phyloP scores from a whole-genome alignment of 1,140 invertebrate genomes.

The Nixonia krombeini region DNA sequence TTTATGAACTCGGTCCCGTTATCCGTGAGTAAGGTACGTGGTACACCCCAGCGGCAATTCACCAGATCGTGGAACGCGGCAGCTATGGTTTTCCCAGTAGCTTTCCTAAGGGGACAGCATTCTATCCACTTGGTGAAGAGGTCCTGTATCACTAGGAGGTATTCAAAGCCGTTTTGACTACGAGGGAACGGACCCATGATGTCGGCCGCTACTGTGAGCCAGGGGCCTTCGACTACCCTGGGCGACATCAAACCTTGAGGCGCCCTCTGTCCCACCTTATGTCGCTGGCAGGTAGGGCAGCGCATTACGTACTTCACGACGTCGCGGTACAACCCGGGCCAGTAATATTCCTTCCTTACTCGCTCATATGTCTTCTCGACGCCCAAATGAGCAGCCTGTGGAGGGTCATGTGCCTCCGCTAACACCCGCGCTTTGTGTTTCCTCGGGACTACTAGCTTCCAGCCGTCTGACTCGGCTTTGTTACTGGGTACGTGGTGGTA shows the following conservation, averaged over 20 bases:
- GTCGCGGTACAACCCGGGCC: constrained; percentile 42
- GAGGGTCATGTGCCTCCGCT: constrained; percentile 16
- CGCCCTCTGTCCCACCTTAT: constrained; percentile 12
- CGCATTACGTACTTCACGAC: constrained; percentile 22
- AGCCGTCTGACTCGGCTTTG: constrained; percentile 4
- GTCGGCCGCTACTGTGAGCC: constrained; percentile 17
- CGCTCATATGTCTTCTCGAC: constrained; percentile 42
- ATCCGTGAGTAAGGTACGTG: constrained; percentile 20
- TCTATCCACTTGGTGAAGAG: constrained; percentile 28
- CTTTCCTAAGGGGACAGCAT: constrained; percentile 1
- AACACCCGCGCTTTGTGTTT: constrained; percentile 26
- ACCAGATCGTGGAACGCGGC: no score
- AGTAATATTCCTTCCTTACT: constrained; percentile 38
- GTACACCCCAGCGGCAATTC: constrained; percentile 3
- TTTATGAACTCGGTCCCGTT: constrained; percentile 41
- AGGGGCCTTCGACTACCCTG: constrained; percentile 20
- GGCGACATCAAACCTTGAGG: constrained; percentile 19
- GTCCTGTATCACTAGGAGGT: constrained; percentile 24
- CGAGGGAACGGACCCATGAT: constrained; percentile 51
- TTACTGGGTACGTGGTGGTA: background rate
- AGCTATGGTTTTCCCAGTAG: background rate
- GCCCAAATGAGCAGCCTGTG: constrained; percentile 46
- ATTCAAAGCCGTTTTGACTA: constrained; percentile 1
- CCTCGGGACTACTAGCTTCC: constrained; percentile 42
- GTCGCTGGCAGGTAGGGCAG: constrained; percentile 39